These are phyloP conservation scores for Cheirogaleus medius DNA, from an alignment of 2,113 vertebrate genomes.

Conservation along the genomic window DNA sequence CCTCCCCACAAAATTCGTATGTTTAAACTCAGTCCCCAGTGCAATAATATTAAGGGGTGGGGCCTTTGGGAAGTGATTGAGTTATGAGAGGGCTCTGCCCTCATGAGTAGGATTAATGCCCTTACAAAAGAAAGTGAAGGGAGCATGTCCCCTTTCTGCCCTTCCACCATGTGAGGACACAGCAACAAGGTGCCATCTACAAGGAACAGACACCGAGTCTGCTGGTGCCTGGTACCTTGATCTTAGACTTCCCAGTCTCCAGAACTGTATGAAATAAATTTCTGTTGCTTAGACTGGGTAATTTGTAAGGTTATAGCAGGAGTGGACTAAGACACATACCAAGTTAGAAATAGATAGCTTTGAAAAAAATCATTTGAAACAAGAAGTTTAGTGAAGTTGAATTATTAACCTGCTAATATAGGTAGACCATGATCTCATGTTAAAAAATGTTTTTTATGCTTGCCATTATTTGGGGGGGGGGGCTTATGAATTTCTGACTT, in stretches of 20 bases:
- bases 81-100: not conserved
- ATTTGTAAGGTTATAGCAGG: not conserved
- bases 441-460: not conserved
- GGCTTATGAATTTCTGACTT: not conserved
- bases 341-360: not conserved
- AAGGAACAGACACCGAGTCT: not conserved
- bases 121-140: not conserved
- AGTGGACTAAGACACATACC: not conserved
- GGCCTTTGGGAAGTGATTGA: not conserved
- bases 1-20: not conserved
- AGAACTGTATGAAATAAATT: not conserved
- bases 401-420: not conserved
- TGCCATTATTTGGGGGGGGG: not conserved
- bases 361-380: slow-evolving; percentile 57
- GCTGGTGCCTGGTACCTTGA: not conserved
- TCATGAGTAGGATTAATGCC: not conserved
- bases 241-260: not conserved
- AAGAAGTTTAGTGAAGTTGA: slow-evolving; percentile 29
- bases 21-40: not conserved
- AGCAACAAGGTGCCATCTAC: not conserved
- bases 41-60: not conserved
- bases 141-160: not conserved
- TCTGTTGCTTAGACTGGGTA: not conserved
- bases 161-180: not conserved
- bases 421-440: not conserved